Conservation (phyloP, 2,888 invertebrate genomes). For the Melikaiella ostensackeni region DNA sequence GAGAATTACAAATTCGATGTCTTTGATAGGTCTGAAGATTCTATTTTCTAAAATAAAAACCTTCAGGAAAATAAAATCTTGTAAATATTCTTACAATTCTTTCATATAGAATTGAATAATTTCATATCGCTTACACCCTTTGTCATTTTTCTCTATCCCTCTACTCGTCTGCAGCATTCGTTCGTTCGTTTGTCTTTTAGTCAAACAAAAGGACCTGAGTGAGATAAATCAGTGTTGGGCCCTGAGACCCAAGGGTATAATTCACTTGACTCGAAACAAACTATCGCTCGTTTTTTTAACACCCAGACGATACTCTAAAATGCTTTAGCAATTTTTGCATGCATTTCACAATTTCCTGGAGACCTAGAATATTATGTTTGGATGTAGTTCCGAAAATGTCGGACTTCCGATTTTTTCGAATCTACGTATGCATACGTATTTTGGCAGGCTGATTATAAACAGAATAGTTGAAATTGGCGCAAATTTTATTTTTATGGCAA, state of each 20-base stretch:
- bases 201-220: neutral
- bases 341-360: neutral
- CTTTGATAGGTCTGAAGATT: too few relatives aligned
- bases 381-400: too few relatives aligned
- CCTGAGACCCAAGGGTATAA: neutral
- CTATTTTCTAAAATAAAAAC: too few relatives aligned
- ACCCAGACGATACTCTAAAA: neutral
- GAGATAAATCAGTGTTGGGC: neutral
- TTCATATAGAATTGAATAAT: neutral
- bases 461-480: too few relatives aligned
- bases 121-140: neutral
- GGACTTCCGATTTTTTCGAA: too few relatives aligned
- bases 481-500: too few relatives aligned
- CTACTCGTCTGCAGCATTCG: neutral
- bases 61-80: too few relatives aligned
- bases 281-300: neutral
- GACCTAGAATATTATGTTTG: neutral
- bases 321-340: neutral
- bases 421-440: too few relatives aligned
- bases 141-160: neutral
- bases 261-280: conserved; percentile 1
- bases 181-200: neutral
- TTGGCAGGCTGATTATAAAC: too few relatives aligned
- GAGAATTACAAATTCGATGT: too few relatives aligned
- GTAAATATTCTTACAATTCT: too few relatives aligned